Evolutionary conservation across 1,140 invertebrate species (phyloP), one percentile per base, ranked within the genome.

Genomic region (Stegodyphus mimosarum): DNA sequence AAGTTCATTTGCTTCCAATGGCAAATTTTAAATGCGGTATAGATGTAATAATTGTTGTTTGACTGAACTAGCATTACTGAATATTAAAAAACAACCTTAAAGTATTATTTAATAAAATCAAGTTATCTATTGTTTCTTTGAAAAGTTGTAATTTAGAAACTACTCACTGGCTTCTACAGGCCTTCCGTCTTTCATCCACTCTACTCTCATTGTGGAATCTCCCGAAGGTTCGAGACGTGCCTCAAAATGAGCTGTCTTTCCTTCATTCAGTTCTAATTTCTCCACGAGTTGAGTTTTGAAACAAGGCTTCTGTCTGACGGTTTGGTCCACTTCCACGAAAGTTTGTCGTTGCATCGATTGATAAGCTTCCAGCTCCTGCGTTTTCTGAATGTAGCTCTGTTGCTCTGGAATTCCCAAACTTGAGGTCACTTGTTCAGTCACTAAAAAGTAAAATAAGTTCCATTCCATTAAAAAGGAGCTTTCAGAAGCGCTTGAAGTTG

Each of bases 241-340:
- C 88, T 99, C 98, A 90, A 99, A 99, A 91, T 98, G 97, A 79
- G 96, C 96, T 89, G 97, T 97, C 88, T 96, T 96, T 87, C 96
- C 96, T 93, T 99, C 97, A 88, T 95, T 94, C 89, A 97, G 93
- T 88, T 95, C 76, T 4, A 87, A 51, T 91, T 98, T 95, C 91
- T 97, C 95, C 91, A 96, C 96, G 72, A 99, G 95, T 33, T 96
- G 95, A 49, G 95, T 95, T 91, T 96, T 97, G 90, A 99, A 99
- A 93, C 86, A 93, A 92, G 91, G 96, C 94, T 88, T 81, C 48
- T 80, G 64, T 50, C 66, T 80, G 5, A 69, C 71, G 6, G 79
- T 67, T 48, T 75, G 69, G 9, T 86, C 85, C 66, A 88, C 88
- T 87, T 77, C 75, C 13, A 87, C 86, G 53, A 48, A 75, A 7